phyloP scores from a whole-genome alignment of 2,113 vertebrate species.

The Aspiorhynchus laticeps region DNA sequence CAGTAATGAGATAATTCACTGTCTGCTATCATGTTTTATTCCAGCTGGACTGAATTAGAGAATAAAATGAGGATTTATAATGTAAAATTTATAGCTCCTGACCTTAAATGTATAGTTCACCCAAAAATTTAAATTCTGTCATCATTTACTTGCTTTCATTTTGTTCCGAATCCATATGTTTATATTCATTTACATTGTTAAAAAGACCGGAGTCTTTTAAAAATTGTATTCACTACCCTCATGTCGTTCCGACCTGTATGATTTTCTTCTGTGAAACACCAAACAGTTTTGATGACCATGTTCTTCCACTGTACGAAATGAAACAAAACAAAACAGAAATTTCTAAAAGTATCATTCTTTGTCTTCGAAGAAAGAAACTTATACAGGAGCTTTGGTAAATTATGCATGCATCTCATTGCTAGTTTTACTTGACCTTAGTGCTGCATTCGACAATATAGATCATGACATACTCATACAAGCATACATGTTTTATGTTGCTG shows the following conservation, averaged over 20 bases:
- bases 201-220: not conserved
- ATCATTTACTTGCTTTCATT: not conserved
- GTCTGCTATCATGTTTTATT: conserved; percentile 26
- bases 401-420: too few species aligned
- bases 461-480: too few species aligned
- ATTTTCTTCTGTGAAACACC: not conserved
- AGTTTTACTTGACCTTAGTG: too few species aligned
- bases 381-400: too few species aligned
- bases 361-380: too few species aligned
- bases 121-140: not conserved
- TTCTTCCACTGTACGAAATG: not conserved
- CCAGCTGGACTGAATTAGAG: conserved; percentile 23
- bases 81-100: too few species aligned
- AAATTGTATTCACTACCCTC: not conserved
- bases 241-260: not conserved
- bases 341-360: too few species aligned
- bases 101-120: conserved; percentile 1
- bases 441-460: too few species aligned
- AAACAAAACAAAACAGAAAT: not conserved
- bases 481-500: too few species aligned
- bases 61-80: conserved; percentile 47
- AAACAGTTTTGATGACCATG: not conserved
- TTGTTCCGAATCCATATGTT: not conserved
- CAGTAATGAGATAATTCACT: conserved; percentile 23
- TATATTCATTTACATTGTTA: not conserved